Evolutionary conservation across 2,113 vertebrate species (phyloP).

Genomic region (Gymnocephalus cernua): DNA sequence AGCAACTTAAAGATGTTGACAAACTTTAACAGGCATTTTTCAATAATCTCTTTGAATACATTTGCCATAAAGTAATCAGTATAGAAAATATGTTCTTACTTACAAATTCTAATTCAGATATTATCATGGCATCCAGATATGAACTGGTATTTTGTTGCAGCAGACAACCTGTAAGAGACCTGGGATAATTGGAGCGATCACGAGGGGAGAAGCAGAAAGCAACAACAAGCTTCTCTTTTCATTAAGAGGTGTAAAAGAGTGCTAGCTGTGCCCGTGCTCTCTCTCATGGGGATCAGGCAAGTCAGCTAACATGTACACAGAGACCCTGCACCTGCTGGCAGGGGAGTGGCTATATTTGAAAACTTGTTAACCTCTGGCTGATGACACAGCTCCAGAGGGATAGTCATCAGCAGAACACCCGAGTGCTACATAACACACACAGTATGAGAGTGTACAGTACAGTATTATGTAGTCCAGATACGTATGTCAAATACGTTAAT

Average conservation of each 20-base stretch:
- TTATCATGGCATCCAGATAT: background rate
- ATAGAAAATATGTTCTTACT: background rate
- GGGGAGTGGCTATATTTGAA: constrained; percentile 68
- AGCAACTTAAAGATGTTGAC: too few relatives aligned
- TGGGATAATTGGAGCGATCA: background rate
- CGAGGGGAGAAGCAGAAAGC: background rate
- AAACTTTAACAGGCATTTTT: too few relatives aligned
- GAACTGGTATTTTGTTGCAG: background rate
- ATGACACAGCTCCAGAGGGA: constrained; percentile 57
- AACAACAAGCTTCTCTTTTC: constrained; percentile 21
- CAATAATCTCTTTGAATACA: background rate
- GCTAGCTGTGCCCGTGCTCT: background rate
- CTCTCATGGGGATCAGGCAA: constrained; percentile 4
- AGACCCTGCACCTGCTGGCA: background rate
- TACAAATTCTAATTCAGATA: background rate
- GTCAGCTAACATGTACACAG: constrained; percentile 19
- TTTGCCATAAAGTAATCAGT: background rate
- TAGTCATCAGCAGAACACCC: constrained; percentile 27
- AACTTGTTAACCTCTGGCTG: constrained; percentile 63
- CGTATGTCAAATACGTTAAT: background rate
- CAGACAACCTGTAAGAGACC: background rate
- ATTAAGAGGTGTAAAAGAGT: constrained; percentile 40
- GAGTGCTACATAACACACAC: constrained; percentile 5
- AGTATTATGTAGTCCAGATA: background rate
- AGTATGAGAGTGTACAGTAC: background rate